phyloP scores from a whole-genome alignment of 2,888 invertebrate species.

The Acrobasis repandana region DNA sequence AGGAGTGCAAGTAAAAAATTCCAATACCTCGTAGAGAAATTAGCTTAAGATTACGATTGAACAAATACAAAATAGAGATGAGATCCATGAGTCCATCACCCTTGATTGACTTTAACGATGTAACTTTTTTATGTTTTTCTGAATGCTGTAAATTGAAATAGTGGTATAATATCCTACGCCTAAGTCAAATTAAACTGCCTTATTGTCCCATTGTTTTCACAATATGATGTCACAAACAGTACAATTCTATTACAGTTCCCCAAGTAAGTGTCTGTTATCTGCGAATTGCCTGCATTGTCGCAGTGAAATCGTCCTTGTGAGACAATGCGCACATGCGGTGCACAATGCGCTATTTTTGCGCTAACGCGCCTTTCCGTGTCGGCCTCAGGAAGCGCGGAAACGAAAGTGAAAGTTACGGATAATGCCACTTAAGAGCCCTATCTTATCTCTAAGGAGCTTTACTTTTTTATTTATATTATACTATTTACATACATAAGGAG shows the following conservation, averaged over 20 bases:
- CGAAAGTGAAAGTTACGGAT: constrained; percentile 52
- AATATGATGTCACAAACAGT: constrained; percentile 52
- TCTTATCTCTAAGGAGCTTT: constrained; percentile 4
- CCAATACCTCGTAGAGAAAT: too few relatives aligned
- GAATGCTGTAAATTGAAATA: too few relatives aligned
- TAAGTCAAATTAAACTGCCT: constrained; percentile 6
- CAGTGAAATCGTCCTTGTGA: constrained; percentile 72
- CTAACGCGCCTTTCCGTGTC: constrained; percentile 58
- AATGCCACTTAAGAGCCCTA: background rate
- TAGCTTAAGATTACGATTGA: too few relatives aligned
- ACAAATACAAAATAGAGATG: too few relatives aligned
- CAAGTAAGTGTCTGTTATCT: constrained; percentile 43
- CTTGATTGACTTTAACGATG: too few relatives aligned
- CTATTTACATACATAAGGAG: background rate
- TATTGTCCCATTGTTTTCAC: constrained; percentile 45
- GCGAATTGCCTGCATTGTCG: constrained; percentile 37
- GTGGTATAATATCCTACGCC: background rate
- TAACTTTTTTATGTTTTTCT: too few relatives aligned
- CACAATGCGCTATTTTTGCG: constrained; percentile 67
- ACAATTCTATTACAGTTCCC: constrained; percentile 43
- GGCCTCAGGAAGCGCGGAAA: constrained; percentile 65
- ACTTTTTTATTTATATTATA: too few relatives aligned
- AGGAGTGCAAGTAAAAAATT: too few relatives aligned
- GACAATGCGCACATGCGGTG: constrained; percentile 48
- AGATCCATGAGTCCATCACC: too few relatives aligned